phyloP scores from a whole-genome alignment of 2,888 invertebrate species.

The Oligia latruncula region DNA sequence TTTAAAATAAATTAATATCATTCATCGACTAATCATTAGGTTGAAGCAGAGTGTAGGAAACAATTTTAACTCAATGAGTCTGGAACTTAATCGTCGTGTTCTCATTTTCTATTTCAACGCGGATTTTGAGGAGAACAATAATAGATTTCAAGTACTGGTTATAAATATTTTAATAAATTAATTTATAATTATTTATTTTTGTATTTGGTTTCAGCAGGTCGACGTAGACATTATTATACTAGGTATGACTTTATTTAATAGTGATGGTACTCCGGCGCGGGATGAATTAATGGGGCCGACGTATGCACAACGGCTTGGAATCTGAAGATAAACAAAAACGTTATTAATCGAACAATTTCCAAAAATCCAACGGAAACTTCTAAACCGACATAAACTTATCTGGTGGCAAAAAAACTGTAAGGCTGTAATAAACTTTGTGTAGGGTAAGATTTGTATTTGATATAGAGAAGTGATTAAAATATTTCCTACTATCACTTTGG shows the following conservation, averaged over 20 bases:
- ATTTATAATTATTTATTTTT: constrained; percentile 15
- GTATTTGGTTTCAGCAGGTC: constrained; percentile 59
- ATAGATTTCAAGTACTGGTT: constrained; percentile 2
- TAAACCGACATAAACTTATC: not conserved
- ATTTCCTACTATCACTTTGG: not conserved
- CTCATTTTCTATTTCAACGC: not conserved
- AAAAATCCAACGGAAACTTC: not conserved
- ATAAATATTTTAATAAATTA: constrained; percentile 60
- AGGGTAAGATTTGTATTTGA: not conserved
- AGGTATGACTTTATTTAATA: constrained; percentile 64
- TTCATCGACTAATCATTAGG: not conserved
- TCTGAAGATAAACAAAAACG: constrained; percentile 67
- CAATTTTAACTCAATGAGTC: not conserved
- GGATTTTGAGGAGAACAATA: constrained; percentile 8
- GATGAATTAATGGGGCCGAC: constrained; percentile 80
- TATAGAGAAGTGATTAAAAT: not conserved
- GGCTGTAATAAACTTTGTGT: too few species aligned
- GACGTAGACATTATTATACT: constrained; percentile 4
- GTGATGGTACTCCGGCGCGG: constrained; percentile 73
- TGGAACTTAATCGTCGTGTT: not conserved
- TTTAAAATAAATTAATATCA: not conserved
- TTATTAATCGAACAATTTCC: not conserved
- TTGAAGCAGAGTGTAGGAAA: not conserved
- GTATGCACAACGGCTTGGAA: constrained; percentile 84
- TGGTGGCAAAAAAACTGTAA: not conserved